These are phyloP conservation scores for Porites rus DNA, from an alignment of 92 coral and sea anemone genomes.

Conservation along the genomic window DNA sequence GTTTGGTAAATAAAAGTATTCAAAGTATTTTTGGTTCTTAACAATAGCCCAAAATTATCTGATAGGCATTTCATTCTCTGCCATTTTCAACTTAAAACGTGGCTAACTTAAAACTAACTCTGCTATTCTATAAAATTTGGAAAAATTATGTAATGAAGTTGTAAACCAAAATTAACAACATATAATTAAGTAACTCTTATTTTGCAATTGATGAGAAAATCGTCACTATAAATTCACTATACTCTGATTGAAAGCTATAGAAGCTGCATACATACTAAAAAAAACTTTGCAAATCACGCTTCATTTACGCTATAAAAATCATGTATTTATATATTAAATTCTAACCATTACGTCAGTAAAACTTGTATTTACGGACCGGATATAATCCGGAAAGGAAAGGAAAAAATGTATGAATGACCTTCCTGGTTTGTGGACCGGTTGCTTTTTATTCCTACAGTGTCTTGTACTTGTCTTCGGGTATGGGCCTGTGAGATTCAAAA, in stretches of 20 bases:
- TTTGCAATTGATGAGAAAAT: neutral
- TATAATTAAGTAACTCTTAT: neutral
- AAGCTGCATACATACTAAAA: no score
- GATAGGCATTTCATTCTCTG: no score
- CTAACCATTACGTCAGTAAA: neutral
- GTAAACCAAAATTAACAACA: neutral
- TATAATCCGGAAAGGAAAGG: neutral
- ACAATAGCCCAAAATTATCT: no score
- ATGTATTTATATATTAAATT: neutral
- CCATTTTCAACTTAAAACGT: no score
- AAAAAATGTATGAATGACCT: neutral
- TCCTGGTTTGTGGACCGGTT: no score
- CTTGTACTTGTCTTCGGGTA: slow-evolving; percentile 83
- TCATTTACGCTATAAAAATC: neutral
- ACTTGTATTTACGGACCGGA: neutral
- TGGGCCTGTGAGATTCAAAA: slow-evolving; percentile 42
- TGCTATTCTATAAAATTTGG: neutral
- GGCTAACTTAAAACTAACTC: neutral
- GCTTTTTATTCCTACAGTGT: slow-evolving; percentile 41
- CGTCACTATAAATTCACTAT: no score
- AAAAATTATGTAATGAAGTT: neutral
- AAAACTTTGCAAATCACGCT: neutral
- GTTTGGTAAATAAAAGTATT: no score
- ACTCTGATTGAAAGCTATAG: no score
- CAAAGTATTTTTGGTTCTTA: no score